Percentiles rank a stretch among this genome's conserved stretches.
phyloP scores from a whole-genome alignment of 2,113 vertebrate genomes.

The Spermophilus dauricus region DNA sequence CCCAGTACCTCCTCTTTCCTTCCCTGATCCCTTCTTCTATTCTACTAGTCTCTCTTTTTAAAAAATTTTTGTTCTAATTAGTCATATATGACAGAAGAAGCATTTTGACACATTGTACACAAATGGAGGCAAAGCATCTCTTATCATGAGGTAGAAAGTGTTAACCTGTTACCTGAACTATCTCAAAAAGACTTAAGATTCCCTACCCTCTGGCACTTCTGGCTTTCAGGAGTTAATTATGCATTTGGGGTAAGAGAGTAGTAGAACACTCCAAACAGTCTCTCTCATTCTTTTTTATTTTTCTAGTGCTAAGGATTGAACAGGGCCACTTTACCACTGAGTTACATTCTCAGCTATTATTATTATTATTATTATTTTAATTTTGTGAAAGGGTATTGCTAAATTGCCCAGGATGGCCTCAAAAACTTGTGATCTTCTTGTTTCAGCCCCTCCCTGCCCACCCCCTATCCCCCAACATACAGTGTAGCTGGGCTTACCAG shows the following conservation, averaged over 20 bases:
- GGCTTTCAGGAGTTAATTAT: slow-evolving; percentile 13
- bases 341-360: neutral
- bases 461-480: too few relatives aligned
- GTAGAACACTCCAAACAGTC: neutral
- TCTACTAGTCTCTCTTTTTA: too few relatives aligned
- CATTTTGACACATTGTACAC: too few relatives aligned
- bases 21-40: too few relatives aligned
- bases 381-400: neutral
- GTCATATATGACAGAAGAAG: too few relatives aligned
- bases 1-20: too few relatives aligned
- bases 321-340: neutral
- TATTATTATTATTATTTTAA: neutral
- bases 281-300: neutral
- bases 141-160: neutral
- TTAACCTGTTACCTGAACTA: neutral
- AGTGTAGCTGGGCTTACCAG: neutral
- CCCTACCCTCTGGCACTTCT: neutral
- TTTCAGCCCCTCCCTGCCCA: too few relatives aligned
- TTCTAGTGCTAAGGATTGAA: neutral
- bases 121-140: neutral
- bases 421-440: neutral
- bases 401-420: too few relatives aligned
- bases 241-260: neutral
- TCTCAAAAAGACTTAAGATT: neutral
- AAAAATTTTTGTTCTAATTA: too few relatives aligned